phyloP scores from a whole-genome alignment of 1,140 invertebrate genomes.

The Sarcophaga bullata region DNA sequence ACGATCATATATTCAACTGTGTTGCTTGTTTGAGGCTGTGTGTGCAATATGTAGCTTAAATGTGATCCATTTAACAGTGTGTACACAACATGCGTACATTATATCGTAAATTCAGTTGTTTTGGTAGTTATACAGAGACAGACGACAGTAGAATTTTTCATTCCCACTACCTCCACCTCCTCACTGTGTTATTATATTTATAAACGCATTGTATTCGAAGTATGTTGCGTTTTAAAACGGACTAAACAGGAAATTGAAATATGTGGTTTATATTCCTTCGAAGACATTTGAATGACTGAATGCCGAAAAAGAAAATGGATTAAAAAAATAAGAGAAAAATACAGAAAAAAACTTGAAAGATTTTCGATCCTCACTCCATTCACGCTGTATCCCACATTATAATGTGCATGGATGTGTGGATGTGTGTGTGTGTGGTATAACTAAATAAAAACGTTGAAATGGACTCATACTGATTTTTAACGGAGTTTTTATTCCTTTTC shows the following conservation, averaged over 20 bases:
- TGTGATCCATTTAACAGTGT: neutral
- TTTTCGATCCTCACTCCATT: neutral
- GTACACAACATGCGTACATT: neutral
- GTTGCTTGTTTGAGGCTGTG: neutral
- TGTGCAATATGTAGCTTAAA: neutral
- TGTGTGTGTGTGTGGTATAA: neutral
- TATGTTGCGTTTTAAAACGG: conserved; percentile 20
- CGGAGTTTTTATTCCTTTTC: neutral
- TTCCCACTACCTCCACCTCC: neutral
- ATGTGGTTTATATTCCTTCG: conserved; percentile 33
- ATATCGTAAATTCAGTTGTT: neutral
- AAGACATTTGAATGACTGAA: conserved; percentile 38
- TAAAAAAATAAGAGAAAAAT: no score
- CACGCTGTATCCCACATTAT: neutral
- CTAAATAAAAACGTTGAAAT: neutral
- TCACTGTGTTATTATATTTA: neutral
- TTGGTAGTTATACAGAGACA: neutral
- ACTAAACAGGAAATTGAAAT: conserved; percentile 40
- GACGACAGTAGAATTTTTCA: neutral
- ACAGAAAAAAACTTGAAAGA: no score
- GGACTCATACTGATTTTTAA: conserved; percentile 3
- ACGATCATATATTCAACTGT: neutral
- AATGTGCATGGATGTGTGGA: neutral
- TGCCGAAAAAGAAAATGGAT: conserved; percentile 1
- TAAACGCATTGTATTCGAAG: conserved; percentile 1